These are phyloP conservation scores for Herpetotheres cachinnans DNA, from an alignment of 2,113 vertebrate species.

Conservation along the genomic window DNA sequence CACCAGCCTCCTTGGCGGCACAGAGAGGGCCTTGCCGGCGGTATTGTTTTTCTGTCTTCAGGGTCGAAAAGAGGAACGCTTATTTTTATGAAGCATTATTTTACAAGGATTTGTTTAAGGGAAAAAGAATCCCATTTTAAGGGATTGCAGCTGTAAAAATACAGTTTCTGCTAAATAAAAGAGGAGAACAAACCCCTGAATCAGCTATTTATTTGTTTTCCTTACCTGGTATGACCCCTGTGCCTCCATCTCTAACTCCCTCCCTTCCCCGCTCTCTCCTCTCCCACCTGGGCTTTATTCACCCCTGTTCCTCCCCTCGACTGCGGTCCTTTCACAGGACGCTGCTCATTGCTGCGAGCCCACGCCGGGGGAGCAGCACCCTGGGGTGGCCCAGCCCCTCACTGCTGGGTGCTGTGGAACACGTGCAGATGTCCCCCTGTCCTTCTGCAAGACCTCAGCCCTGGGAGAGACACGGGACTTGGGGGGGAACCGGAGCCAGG, in stretches of 20 bases:
- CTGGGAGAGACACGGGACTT: not conserved
- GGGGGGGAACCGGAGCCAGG: not conserved
- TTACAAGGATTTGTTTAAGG: conserved; percentile 72
- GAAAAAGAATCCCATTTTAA: conserved; percentile 70
- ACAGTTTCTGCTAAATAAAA: conserved; percentile 58
- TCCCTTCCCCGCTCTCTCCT: not conserved
- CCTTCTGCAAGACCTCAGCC: not conserved
- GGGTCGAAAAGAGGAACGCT: conserved; percentile 55
- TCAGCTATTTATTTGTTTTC: conserved; percentile 67
- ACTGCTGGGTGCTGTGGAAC: accelerated
- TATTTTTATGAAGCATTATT: conserved; percentile 72
- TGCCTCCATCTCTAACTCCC: not conserved
- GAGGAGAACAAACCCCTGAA: conserved; percentile 60
- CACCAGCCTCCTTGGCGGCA: not conserved
- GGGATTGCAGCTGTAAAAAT: conserved; percentile 80
- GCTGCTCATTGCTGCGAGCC: not conserved
- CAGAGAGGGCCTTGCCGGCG: accelerated
- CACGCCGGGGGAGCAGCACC: not conserved
- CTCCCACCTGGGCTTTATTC: not conserved
- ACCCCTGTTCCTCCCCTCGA: not conserved
- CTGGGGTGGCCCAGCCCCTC: not conserved
- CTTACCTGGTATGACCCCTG: conserved; percentile 58
- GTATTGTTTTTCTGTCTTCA: conserved; percentile 2
- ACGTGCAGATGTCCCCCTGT: not conserved
- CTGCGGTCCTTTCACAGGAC: not conserved